phyloP scores from a whole-genome alignment of 2,888 invertebrate species.

The Pecten maximus region DNA sequence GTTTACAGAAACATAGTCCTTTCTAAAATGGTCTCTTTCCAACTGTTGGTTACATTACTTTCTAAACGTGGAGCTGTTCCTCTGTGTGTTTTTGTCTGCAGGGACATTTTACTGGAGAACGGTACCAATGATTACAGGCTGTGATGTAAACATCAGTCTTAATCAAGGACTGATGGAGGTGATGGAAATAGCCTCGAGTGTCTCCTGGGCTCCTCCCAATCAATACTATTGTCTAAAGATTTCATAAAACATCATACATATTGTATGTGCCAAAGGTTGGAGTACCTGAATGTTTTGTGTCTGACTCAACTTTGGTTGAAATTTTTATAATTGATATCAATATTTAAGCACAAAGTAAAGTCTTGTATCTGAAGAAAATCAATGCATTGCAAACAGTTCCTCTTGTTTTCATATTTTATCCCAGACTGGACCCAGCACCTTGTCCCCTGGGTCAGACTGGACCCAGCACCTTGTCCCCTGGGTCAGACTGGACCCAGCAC shows the following conservation, averaged over 20 bases:
- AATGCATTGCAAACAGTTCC: no score
- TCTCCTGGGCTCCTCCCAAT: neutral
- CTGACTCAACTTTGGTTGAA: neutral
- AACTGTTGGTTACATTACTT: neutral
- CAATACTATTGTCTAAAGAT: neutral
- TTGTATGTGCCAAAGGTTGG: neutral
- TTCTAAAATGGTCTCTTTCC: neutral
- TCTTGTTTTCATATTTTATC: no score
- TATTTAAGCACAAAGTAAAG: no score
- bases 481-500: no score
- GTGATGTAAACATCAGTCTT: slow-evolving; percentile 20
- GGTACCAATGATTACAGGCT: neutral
- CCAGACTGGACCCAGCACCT: no score
- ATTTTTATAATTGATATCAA: no score
- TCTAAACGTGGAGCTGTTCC: neutral
- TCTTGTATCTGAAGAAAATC: no score
- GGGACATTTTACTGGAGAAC: neutral
- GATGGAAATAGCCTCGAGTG: neutral
- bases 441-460: no score
- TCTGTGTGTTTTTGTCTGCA: neutral
- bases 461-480: no score
- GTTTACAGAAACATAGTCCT: neutral
- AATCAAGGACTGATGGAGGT: neutral
- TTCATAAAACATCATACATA: slow-evolving; percentile 15
- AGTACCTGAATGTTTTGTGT: neutral